Percentiles rank a stretch among this genome's conserved stretches.
Evolutionary conservation across 2,113 vertebrate genomes (phyloP).

Genomic region (Crotophaga sulcirostris): DNA sequence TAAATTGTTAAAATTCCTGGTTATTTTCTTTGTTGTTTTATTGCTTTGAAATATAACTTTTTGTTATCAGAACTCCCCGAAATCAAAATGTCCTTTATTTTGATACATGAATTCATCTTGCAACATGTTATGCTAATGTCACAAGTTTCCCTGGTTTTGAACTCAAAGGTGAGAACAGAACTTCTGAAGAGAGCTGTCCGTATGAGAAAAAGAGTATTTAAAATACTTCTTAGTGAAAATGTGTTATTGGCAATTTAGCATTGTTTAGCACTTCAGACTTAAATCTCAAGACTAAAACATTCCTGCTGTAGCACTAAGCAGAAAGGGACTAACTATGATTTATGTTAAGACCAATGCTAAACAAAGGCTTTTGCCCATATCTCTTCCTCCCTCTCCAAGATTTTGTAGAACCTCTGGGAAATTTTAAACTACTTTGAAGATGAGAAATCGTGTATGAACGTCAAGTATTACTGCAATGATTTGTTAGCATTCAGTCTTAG

Average conservation of each 20-base stretch:
- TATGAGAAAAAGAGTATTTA: neutral
- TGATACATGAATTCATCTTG: neutral
- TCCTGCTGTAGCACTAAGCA: neutral
- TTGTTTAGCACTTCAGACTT: slow-evolving; percentile 40
- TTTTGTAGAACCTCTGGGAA: slow-evolving; percentile 53
- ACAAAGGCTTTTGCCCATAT: slow-evolving; percentile 6
- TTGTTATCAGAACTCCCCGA: neutral
- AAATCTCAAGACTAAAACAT: neutral
- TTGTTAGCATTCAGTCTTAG: slow-evolving; percentile 42
- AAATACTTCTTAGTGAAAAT: slow-evolving; percentile 20
- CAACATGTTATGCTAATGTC: neutral
- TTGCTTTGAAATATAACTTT: neutral
- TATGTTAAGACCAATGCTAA: neutral
- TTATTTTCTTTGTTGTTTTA: neutral
- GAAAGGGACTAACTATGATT: neutral
- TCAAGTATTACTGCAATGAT: slow-evolving; percentile 35
- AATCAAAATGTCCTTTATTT: neutral
- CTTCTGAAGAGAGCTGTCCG: neutral
- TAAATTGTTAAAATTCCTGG: neutral
- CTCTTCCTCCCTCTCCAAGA: neutral
- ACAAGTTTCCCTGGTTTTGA: neutral
- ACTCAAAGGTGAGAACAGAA: slow-evolving; percentile 24
- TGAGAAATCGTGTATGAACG: slow-evolving; percentile 26
- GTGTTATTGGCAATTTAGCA: slow-evolving; percentile 9
- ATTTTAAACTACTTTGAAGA: slow-evolving; percentile 56